Base-by-base conservation (phyloP, 1,140 invertebrate species). In the Sinella curviseta region DNA sequence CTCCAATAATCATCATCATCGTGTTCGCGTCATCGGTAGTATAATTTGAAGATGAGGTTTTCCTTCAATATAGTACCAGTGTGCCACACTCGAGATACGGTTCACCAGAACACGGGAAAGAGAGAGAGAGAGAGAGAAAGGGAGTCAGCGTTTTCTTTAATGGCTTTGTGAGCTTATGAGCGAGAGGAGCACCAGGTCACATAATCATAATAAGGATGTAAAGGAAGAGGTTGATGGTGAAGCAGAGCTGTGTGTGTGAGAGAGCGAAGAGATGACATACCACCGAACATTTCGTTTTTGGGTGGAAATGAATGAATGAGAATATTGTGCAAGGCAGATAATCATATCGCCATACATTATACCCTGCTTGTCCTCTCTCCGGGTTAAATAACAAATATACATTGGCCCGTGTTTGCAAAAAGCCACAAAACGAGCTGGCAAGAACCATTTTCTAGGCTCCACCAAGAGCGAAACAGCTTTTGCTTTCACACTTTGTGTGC, bases 21-120 rank as follows among this genome's bases (percentile, higher is more conserved):
- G 4, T 48, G 4, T 17, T 48, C 17, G 24, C 55, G 12, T 17
- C 55, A 60, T 60, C 55, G 12, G 12, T 17, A 60, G 12, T 24
- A 60, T 60, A 60, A 48, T 60, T 26, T 60, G 8, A 60, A 60
- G 65, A 70, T 70, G 65, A 70, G 65, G 31, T 70, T 30, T n/a
- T 33, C 65, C 65, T 70, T 70, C 28, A 70, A 70, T 70, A 48
- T 48, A 48, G 39, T 48, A 48, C 4, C 39, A 48, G 12, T 60
- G 57, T 26, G 12, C 24, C 57, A 16, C 57, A 60, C 57, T n/a
- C 57, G 24, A 17, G 39, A 48, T 20, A 12, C 39, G 20, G 39
- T 12, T 48, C 39, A 48, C 8, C 8, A 48, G 39, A 48, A 12
- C 39, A 48, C n/a, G n/a, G n/a, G n/a, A 48, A 48, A 8, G 39